These are phyloP conservation scores for Brachyopa scutellaris DNA, from an alignment of 2,888 invertebrate genomes.

Conservation along the genomic window DNA sequence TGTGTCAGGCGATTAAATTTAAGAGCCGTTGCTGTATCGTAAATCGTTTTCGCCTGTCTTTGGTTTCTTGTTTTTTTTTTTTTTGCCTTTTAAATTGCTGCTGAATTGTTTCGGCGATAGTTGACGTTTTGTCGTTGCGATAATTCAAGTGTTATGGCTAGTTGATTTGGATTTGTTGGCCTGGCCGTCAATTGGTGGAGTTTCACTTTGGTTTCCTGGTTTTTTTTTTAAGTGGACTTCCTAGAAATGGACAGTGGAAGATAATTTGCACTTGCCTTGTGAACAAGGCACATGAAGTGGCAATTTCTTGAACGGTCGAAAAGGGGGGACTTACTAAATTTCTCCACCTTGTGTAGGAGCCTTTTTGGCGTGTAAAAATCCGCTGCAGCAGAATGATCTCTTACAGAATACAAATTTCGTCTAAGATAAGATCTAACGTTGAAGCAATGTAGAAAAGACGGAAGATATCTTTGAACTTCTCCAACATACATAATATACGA, in stretches of 20 bases:
- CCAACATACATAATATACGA: no score
- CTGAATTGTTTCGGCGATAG: constrained; percentile 64
- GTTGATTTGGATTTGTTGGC: constrained; percentile 65
- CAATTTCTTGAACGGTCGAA: no score
- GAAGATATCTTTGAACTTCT: no score
- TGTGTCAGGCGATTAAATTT: constrained; percentile 69
- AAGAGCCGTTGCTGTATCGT: constrained; percentile 61
- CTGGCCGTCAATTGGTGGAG: constrained; percentile 33
- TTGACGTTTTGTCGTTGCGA: constrained; percentile 67
- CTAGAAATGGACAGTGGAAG: constrained; percentile 16
- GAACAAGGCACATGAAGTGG: no score
- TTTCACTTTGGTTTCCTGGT: constrained; percentile 64
- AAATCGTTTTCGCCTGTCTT: constrained; percentile 55
- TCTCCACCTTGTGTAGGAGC: no score
- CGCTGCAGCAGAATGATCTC: no score
- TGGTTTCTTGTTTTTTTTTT: not conserved
- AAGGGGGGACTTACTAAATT: no score
- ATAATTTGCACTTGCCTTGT: constrained; percentile 18
- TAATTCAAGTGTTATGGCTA: constrained; percentile 69
- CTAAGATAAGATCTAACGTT: no score
- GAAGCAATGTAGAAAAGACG: no score
- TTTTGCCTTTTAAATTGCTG: constrained; percentile 20
- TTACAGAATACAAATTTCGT: no score
- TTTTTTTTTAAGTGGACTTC: constrained; percentile 52
- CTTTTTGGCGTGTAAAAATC: no score